phyloP scores from a whole-genome alignment of 35 echinoderm and acorn worm species.

The Heliocidaris tuberculata region DNA sequence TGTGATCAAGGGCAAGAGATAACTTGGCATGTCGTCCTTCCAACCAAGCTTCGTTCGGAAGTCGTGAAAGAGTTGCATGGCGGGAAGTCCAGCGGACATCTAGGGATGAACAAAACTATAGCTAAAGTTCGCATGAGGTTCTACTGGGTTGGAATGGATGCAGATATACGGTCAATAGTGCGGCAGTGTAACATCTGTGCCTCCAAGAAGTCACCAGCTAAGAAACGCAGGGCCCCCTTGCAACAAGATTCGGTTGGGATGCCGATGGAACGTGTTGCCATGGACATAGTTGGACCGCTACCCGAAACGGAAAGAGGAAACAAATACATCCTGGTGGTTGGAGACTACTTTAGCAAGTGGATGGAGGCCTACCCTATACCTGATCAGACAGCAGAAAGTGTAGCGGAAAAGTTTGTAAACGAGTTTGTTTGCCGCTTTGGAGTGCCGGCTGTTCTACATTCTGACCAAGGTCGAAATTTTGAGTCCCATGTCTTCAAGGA shows the following conservation, averaged over 20 bases:
- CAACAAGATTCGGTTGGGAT: constrained; percentile 44
- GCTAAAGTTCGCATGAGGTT: background rate
- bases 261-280: constrained; percentile 68
- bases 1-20: background rate
- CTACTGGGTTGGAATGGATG: constrained; percentile 48
- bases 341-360: constrained; percentile 52
- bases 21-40: constrained; percentile 45
- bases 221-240: constrained; percentile 38
- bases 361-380: constrained; percentile 51
- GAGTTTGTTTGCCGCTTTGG: constrained; percentile 53
- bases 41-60: background rate
- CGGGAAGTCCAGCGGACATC: constrained; percentile 34
- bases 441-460: constrained; percentile 46
- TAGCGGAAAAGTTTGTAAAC: constrained; percentile 42
- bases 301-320: constrained; percentile 61
- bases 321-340: constrained; percentile 56
- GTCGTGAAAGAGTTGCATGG: constrained; percentile 27
- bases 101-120: constrained; percentile 41
- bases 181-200: constrained; percentile 49
- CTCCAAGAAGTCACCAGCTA: constrained; percentile 20
- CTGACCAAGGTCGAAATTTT: constrained; percentile 71
- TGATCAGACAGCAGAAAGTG: constrained; percentile 45
- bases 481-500: constrained; percentile 57
- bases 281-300: constrained; percentile 69
- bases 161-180: constrained; percentile 33